A percentile compares a stretch with the other conserved stretches of the same genome.
phyloP scores from a whole-genome alignment of 2,888 invertebrate species.

The Idaea aversata region DNA sequence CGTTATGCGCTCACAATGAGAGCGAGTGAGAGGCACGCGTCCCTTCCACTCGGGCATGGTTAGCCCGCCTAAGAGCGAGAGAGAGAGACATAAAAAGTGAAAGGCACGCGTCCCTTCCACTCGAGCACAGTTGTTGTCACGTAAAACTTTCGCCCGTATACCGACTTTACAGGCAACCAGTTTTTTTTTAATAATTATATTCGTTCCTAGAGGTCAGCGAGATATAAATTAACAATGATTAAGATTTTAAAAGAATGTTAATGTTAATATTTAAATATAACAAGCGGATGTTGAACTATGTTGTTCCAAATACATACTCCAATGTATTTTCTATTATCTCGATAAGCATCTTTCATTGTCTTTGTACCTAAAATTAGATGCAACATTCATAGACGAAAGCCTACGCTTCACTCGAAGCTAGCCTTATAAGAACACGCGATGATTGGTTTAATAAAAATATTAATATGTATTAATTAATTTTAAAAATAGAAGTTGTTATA shows the following conservation, averaged over 20 bases:
- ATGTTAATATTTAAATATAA: conserved; percentile 51
- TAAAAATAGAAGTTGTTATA: background rate
- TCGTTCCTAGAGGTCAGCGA: no score
- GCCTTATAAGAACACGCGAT: background rate
- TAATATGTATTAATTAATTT: background rate
- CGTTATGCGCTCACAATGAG: no score
- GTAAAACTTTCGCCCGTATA: no score
- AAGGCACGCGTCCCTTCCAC: no score
- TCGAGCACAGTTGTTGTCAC: no score
- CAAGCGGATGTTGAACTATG: conserved; percentile 41
- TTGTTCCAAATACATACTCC: conserved; percentile 34
- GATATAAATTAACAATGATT: background rate
- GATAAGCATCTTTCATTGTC: conserved; percentile 1
- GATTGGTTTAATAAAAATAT: background rate
- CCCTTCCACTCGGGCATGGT: no score
- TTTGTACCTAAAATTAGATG: background rate
- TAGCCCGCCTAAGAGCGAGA: no score
- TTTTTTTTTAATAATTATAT: no score
- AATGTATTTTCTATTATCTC: conserved; percentile 40
- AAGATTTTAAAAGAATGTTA: conserved; percentile 15
- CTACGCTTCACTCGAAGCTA: background rate
- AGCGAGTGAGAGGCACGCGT: no score
- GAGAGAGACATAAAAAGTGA: no score
- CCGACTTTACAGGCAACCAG: no score
- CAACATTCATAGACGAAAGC: background rate